A percentile compares a stretch with the other conserved stretches of the same genome.
Evolutionary conservation across 2,797 vertebrate species (phyloP).

Genomic region (Cottoperca gobio): DNA sequence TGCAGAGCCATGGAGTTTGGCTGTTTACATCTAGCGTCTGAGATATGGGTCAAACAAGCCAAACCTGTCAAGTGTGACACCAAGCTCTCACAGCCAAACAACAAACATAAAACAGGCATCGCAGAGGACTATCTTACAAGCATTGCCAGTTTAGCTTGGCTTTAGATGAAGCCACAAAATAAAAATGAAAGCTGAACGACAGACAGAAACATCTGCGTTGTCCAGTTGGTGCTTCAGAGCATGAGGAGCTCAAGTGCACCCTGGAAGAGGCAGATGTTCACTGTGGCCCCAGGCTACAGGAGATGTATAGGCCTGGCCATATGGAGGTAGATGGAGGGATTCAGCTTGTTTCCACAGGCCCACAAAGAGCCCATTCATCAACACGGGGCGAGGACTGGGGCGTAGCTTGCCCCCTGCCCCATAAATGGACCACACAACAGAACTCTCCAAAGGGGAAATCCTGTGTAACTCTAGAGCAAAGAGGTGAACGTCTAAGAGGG

Average conservation of each 20-base stretch:
- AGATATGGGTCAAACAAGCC: slow-evolving; percentile 79
- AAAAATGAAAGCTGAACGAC: slow-evolving; percentile 64
- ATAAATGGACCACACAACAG: slow-evolving; percentile 85
- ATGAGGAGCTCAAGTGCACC: slow-evolving; percentile 65
- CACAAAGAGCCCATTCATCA: slow-evolving; percentile 86
- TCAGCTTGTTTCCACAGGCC: slow-evolving; percentile 83
- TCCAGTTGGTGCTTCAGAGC: slow-evolving; percentile 64
- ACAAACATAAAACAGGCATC: slow-evolving; percentile 31
- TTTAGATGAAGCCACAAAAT: slow-evolving; percentile 52
- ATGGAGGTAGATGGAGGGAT: slow-evolving; percentile 85
- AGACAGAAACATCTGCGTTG: slow-evolving; percentile 65
- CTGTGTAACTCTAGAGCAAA: slow-evolving; percentile 78
- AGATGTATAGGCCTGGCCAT: slow-evolving; percentile 87
- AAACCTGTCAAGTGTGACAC: slow-evolving; percentile 61
- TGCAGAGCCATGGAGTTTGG: slow-evolving; percentile 72
- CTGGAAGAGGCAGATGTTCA: slow-evolving; percentile 85
- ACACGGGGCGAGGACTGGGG: slow-evolving; percentile 70
- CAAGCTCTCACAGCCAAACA: slow-evolving; percentile 36
- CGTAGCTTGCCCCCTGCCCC: slow-evolving; percentile 77
- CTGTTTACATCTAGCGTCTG: slow-evolving; percentile 72
- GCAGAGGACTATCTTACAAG: slow-evolving; percentile 9
- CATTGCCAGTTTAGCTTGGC: slow-evolving; percentile 47
- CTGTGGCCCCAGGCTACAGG: slow-evolving; percentile 82
- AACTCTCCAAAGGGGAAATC: slow-evolving; percentile 80
- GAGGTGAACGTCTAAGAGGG: slow-evolving; percentile 65